Evolutionary conservation across 2,113 vertebrate genomes (phyloP).

Genomic region (Carassius auratus): DNA sequence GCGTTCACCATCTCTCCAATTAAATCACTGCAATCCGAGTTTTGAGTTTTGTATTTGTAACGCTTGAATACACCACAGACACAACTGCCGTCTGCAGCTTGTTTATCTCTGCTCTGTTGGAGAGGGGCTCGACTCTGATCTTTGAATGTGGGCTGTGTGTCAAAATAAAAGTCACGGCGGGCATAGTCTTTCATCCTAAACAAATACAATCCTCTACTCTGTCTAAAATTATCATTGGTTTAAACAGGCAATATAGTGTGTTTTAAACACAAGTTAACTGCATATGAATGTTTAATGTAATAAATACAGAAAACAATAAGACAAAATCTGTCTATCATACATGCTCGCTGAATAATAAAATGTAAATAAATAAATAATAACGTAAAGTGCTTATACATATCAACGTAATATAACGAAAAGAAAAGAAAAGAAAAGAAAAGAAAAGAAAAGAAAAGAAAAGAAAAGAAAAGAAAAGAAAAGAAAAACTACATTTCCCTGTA

Average conservation of each 20-base stretch:
- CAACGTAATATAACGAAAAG: no score
- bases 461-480: background rate
- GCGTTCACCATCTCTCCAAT: conserved; percentile 16
- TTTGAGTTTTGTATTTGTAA: background rate
- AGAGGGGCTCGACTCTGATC: background rate
- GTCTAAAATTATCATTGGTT: background rate
- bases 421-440: no score
- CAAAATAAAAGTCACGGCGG: conserved; percentile 47
- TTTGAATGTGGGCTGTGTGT: background rate
- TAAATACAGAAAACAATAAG: no score
- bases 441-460: no score
- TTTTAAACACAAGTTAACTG: background rate
- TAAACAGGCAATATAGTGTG: background rate
- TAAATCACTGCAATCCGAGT: background rate
- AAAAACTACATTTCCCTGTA: conserved; percentile 66
- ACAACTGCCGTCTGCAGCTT: conserved; percentile 6
- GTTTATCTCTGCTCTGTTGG: conserved; percentile 35
- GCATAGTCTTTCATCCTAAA: background rate
- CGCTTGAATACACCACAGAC: background rate
- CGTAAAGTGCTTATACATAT: no score
- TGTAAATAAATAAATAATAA: no score
- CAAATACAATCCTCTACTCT: background rate
- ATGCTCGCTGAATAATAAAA: no score
- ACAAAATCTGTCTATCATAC: no score
- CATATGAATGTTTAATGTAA: background rate